Base-by-base conservation (phyloP, 2,888 invertebrate genomes). In the Drosophila algonquin region DNA sequence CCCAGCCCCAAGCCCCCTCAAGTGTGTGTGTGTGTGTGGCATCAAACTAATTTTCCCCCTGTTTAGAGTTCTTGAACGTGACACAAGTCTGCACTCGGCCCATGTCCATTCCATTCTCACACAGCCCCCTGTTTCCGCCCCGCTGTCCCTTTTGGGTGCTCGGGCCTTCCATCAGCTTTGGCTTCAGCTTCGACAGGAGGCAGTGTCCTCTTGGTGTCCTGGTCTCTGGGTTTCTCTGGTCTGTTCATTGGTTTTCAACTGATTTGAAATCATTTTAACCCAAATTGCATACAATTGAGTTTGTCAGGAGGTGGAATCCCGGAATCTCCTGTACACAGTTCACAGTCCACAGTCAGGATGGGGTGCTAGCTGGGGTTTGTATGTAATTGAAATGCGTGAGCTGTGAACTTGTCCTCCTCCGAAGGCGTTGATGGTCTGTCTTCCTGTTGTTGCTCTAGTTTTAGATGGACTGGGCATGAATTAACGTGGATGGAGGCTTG, bases 11-110 rank as follows among this genome's bases (percentile, higher is more conserved):
- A 35, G 35, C n/a, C 21, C 59, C 63, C 12, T 46, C 56, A 30
- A 32, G 52, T 46, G 48, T 55, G 60, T 44, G 46, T 59, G 21
- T 21, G 64, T 61, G 71, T 63, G 62, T 53, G 65, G 56, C 81
- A 84, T 87, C 84, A 84, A 89, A 89, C 89, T 85, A 89, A 89
- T 89, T 85, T 87, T 89, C 73, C 78, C 63, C 72, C 85, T 81
- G 81, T 77, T 84, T 85, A 87, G 83, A 87, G 85, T 73, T 89
- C 81, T 85, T 81, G 85, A 80, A 89, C 89, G 89, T 89, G 85
- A 83, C 87, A 88, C 79, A 79, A 88, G 77, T 86, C 76, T 75
- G 81, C 81, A 86, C 83, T 88, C 61, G 54, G 73, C 72, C 53
- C 76, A 68, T 64, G 50, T 63, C 71, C 71, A 58, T 27, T 45